Evolutionary conservation across 2,797 vertebrate species (phyloP).

Genomic region (Enteromius thamalakanensis): DNA sequence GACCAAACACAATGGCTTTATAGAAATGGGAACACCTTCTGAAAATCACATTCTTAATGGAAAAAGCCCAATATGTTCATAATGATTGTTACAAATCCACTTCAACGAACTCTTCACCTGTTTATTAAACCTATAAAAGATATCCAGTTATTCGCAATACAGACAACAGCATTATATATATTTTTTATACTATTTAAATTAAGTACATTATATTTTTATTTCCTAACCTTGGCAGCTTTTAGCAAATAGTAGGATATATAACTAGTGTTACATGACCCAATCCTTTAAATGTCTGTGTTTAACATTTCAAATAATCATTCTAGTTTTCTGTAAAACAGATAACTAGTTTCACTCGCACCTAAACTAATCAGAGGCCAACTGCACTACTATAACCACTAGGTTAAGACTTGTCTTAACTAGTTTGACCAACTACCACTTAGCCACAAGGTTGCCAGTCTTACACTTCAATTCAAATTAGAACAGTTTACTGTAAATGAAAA

Average conservation of each 20-base stretch:
- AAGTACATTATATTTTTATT: neutral
- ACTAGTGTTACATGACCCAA: neutral
- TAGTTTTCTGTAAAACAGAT: no score
- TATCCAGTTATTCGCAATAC: neutral
- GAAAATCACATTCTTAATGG: neutral
- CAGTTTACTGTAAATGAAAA: no score
- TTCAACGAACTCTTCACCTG: neutral
- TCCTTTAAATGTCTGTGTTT: neutral
- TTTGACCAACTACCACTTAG: no score
- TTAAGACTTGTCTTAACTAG: no score
- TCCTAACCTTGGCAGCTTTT: neutral
- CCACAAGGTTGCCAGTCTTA: no score
- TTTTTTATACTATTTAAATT: neutral
- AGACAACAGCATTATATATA: neutral
- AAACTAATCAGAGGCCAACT: neutral
- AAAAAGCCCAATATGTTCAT: neutral
- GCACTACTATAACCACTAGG: no score
- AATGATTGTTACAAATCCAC: neutral
- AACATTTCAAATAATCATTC: conserved; percentile 21
- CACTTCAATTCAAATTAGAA: no score
- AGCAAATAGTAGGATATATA: neutral
- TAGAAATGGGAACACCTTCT: rapidly evolving
- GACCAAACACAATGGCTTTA: neutral
- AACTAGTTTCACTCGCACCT: neutral
- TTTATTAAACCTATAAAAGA: neutral